Conservation (phyloP, 2,797 vertebrate species). For the Microctenopoma lineatum region DNA sequence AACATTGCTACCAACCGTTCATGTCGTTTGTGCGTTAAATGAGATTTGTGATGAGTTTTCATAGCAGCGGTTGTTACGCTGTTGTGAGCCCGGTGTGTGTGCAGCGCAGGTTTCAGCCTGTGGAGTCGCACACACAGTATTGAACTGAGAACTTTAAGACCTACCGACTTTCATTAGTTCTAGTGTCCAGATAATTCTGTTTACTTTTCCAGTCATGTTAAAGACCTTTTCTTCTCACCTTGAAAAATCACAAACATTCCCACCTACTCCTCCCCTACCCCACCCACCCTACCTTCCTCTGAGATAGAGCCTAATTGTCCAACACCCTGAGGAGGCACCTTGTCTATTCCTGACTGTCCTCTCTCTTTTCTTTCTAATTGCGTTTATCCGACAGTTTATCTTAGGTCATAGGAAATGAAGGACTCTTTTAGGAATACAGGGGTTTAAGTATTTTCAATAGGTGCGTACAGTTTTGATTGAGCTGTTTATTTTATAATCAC, state of each 20-base stretch:
- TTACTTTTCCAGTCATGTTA: neutral
- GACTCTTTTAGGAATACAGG: neutral
- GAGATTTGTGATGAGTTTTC: no score
- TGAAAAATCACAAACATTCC: slow-evolving; percentile 23
- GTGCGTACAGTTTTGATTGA: neutral
- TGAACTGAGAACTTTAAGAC: slow-evolving; percentile 3
- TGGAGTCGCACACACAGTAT: no score
- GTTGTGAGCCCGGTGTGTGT: no score
- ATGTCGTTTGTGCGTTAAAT: no score
- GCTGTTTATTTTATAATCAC: slow-evolving; percentile 4
- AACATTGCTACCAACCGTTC: no score
- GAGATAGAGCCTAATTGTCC: slow-evolving; percentile 61
- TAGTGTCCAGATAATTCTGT: neutral
- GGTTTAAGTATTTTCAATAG: neutral
- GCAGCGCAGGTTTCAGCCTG: no score
- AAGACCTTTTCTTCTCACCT: slow-evolving; percentile 39
- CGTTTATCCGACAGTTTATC: slow-evolving; percentile 32
- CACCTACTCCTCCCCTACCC: neutral
- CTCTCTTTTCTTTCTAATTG: slow-evolving; percentile 28
- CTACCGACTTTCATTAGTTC: slow-evolving; percentile 8
- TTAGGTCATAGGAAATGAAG: slow-evolving; percentile 39
- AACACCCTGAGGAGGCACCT: slow-evolving; percentile 45
- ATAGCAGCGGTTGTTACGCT: no score
- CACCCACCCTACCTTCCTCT: slow-evolving; percentile 38
- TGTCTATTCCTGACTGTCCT: slow-evolving; percentile 59